phyloP scores from a whole-genome alignment of 2,888 invertebrate genomes.

The Furcula furcula region DNA sequence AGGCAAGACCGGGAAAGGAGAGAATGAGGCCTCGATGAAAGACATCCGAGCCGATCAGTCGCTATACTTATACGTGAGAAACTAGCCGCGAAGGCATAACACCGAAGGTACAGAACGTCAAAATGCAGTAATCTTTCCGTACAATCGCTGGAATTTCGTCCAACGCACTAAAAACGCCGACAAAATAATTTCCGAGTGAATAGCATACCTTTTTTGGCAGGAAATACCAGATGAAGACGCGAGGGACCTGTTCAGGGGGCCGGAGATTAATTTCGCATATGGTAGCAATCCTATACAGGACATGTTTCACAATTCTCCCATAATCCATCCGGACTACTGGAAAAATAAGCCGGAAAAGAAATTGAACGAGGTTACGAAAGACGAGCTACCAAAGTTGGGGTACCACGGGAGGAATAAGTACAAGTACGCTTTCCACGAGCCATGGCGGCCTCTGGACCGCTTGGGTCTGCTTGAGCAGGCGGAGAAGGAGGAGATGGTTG shows the following conservation, averaged over 20 bases:
- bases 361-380: slow-evolving; percentile 30
- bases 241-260: slow-evolving; percentile 36
- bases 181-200: slow-evolving; percentile 29
- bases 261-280: slow-evolving; percentile 23
- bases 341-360: slow-evolving; percentile 43
- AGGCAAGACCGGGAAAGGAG: slow-evolving; percentile 42
- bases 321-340: slow-evolving; percentile 65
- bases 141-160: slow-evolving; percentile 50
- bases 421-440: slow-evolving; percentile 72
- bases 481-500: slow-evolving; percentile 47
- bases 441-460: slow-evolving; percentile 69
- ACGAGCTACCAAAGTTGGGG: slow-evolving; percentile 50
- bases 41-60: slow-evolving; percentile 6
- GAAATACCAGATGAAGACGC: slow-evolving; percentile 46
- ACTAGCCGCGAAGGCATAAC: background rate
- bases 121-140: background rate
- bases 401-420: slow-evolving; percentile 66
- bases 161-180: slow-evolving; percentile 59
- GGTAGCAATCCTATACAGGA: slow-evolving; percentile 34
- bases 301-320: slow-evolving; percentile 53
- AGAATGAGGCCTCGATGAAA: slow-evolving; percentile 40
- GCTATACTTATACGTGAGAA: slow-evolving; percentile 4
- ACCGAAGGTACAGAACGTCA: background rate
- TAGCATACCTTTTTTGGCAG: slow-evolving; percentile 63
- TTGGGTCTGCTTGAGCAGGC: slow-evolving; percentile 56